A percentile compares a stretch with the other conserved stretches of the same genome.
These are phyloP conservation scores for Ormyrus rosae DNA, from an alignment of 2,888 invertebrate species.

Conservation along the genomic window DNA sequence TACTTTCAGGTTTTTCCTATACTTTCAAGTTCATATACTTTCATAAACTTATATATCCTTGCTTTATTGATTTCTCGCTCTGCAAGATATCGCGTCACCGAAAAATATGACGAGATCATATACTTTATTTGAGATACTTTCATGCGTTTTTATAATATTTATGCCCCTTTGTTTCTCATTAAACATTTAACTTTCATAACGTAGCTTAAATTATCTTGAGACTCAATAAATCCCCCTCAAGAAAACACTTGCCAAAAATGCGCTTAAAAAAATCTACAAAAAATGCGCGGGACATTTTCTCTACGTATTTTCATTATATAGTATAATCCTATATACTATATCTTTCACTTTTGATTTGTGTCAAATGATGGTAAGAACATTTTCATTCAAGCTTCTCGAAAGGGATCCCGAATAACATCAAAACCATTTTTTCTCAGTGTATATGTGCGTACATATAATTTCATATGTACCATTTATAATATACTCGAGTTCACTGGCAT, in stretches of 20 bases:
- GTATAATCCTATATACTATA: not conserved
- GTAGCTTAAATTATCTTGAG: constrained; percentile 45
- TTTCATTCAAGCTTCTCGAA: constrained; percentile 39
- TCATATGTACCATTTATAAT: constrained; percentile 22
- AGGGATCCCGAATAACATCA: constrained; percentile 40
- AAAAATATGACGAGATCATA: constrained; percentile 24
- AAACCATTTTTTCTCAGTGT: constrained; percentile 30
- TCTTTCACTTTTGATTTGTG: constrained; percentile 11
- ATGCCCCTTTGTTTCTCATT: constrained; percentile 20
- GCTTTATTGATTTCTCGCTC: not conserved
- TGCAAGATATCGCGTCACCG: constrained; percentile 4
- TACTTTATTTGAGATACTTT: constrained; percentile 70
- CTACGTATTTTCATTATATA: constrained; percentile 1
- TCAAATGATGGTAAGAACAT: constrained; percentile 9
- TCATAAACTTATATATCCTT: constrained; percentile 34
- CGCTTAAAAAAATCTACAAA: constrained; percentile 40
- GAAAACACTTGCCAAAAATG: constrained; percentile 34
- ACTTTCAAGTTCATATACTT: constrained; percentile 51
- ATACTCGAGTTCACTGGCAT: not conserved
- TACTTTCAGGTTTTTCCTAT: not conserved
- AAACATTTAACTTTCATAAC: constrained; percentile 49
- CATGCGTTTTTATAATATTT: constrained; percentile 57
- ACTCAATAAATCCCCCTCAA: constrained; percentile 40
- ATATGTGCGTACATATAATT: constrained; percentile 15
- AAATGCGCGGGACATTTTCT: constrained; percentile 34